Conservation (phyloP, 35 echinoderm and acorn worm species). For the Patiria miniata region DNA sequence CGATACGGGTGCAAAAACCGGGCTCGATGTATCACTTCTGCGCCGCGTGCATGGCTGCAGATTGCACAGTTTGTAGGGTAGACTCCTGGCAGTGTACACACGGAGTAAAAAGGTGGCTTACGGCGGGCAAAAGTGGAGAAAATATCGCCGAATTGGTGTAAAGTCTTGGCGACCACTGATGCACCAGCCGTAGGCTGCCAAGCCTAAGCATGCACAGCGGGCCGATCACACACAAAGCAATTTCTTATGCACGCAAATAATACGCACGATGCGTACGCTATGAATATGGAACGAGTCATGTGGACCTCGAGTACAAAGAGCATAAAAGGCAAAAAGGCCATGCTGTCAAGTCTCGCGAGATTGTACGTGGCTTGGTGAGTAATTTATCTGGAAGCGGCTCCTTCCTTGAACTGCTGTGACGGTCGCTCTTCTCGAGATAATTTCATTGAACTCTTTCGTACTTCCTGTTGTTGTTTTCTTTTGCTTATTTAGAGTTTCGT, state of each 20-base stretch:
- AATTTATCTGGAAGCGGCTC: conserved; percentile 44
- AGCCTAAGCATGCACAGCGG: conserved; percentile 16
- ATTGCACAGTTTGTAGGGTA: conserved; percentile 9
- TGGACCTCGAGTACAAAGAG: conserved; percentile 19
- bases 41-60: not conserved
- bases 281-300: conserved; percentile 12
- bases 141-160: conserved; percentile 24
- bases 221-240: conserved; percentile 20
- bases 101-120: conserved; percentile 6
- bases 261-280: conserved; percentile 9
- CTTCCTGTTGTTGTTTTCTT: no score
- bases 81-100: not conserved
- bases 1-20: conserved; percentile 8
- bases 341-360: not conserved
- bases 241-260: conserved; percentile 34
- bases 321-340: not conserved
- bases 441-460: no score
- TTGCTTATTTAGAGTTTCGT: no score
- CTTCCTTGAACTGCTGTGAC: no score
- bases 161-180: conserved; percentile 24
- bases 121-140: conserved; percentile 19
- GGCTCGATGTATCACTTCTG: conserved; percentile 11
- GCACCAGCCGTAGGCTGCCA: conserved; percentile 28
- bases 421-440: no score
- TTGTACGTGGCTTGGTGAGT: not conserved